These are phyloP conservation scores for Melanostoma mellinum DNA, from an alignment of 2,888 invertebrate species.

Conservation along the genomic window DNA sequence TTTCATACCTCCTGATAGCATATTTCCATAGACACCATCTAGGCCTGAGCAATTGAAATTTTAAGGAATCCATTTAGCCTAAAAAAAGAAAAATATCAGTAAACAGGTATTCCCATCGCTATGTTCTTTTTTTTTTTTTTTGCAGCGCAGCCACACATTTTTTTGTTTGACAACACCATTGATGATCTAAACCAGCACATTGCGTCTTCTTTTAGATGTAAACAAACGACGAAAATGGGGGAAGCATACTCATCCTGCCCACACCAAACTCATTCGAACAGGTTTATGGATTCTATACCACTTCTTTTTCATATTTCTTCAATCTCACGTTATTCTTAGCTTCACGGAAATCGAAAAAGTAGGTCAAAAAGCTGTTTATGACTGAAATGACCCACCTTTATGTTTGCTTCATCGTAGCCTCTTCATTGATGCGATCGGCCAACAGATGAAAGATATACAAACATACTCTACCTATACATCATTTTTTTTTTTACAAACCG, in stretches of 20 bases:
- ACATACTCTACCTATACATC: background rate
- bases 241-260: slow-evolving; percentile 26
- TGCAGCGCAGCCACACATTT: too few relatives aligned
- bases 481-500: background rate
- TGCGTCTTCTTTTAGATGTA: slow-evolving; percentile 11
- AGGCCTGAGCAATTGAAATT: too few relatives aligned
- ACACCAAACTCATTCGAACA: slow-evolving; percentile 33
- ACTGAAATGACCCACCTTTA: slow-evolving; percentile 60
- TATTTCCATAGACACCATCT: too few relatives aligned
- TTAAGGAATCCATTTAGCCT: too few relatives aligned
- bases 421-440: slow-evolving; percentile 27
- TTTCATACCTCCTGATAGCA: too few relatives aligned
- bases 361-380: slow-evolving; percentile 63
- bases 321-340: slow-evolving; percentile 29
- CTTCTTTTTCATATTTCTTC: slow-evolving; percentile 28
- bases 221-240: slow-evolving; percentile 34
- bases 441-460: slow-evolving; percentile 37
- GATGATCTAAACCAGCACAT: slow-evolving; percentile 22
- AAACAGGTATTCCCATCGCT: too few relatives aligned
- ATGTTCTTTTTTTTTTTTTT: too few relatives aligned
- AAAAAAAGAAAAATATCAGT: too few relatives aligned
- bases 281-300: slow-evolving; percentile 33
- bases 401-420: background rate
- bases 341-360: slow-evolving; percentile 43
- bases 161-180: background rate